A percentile compares a stretch with the other conserved stretches of the same genome.
These are phyloP conservation scores for Planococcus citri DNA, from an alignment of 1,140 invertebrate species.

Conservation along the genomic window DNA sequence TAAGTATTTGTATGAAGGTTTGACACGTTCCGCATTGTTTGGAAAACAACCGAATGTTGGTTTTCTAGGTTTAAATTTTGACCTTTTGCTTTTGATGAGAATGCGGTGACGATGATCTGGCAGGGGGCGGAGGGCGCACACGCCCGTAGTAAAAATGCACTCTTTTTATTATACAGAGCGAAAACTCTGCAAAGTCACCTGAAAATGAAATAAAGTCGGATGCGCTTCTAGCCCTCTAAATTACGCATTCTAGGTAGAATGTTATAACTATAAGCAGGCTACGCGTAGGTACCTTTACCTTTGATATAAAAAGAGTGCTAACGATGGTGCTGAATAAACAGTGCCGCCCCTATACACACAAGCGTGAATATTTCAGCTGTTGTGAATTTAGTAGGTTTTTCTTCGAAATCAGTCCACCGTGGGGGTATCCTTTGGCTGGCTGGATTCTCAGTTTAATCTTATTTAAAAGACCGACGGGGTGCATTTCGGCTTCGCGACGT, in stretches of 20 bases:
- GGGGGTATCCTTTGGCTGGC: background rate
- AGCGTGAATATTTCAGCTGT: background rate
- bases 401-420: constrained; percentile 1
- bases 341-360: background rate
- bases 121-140: too few relatives aligned
- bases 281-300: too few relatives aligned
- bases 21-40: background rate
- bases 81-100: too few relatives aligned
- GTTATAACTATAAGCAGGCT: too few relatives aligned
- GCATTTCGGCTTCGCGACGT: background rate
- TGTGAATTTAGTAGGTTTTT: background rate
- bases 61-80: too few relatives aligned
- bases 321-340: background rate
- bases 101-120: too few relatives aligned
- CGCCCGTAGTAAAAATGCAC: background rate
- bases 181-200: background rate
- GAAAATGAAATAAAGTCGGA: too few relatives aligned
- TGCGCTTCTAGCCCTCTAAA: background rate
- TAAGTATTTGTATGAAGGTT: background rate
- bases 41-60: too few relatives aligned
- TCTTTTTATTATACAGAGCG: background rate
- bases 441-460: background rate
- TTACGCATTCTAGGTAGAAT: background rate
- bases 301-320: background rate
- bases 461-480: background rate